Evolutionary conservation across 2,113 vertebrate genomes (phyloP), one percentile per base, ranked within the genome.

Genomic region (Mohoua ochrocephala): DNA sequence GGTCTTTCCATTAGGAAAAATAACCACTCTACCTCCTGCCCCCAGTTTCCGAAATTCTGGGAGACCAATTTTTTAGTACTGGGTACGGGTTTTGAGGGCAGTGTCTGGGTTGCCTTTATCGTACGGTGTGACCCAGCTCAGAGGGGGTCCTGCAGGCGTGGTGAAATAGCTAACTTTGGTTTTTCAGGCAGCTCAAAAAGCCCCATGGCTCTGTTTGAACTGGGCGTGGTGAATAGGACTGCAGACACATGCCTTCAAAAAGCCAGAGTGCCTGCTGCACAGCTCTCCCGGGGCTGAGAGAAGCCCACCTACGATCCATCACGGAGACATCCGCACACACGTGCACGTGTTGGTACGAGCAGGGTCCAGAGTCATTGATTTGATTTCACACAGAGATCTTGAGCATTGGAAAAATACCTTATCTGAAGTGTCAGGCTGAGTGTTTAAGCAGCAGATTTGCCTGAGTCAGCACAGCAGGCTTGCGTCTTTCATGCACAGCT

Each of bases 321-420:
- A 27, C 0, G 0, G 63, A 33, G 23, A 74, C 0, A 1, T 12
- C 30, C 0, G 1, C 22, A 7, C 6, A 6, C 0, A 2, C 1
- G 7, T 2, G 17, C 50, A 22, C 0, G 0, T 18, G 21, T 15
- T 22, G 35, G 30, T 37, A 31, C 1, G 2, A 5, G 35, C 35
- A 30, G 22, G 18, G 22, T 18, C 30, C 11, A 17, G 33, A 71
- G 41, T 22, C 35, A 54, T 3, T 67, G 67, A 27, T 78, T 49
- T 61, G 42, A 45, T 93, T 96, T 56, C 86, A 27, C 65, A 42
- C 70, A 33, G 45, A 79, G 61, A 50, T 53, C 65, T 53, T 50
- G 28, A 91, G n/a, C 63, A 10, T 0, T 53, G 65, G 37, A 65
- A 89, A 94, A 87, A 73, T 10, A 59, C 30, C 33, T 60, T 39